Evolutionary conservation across 2,113 vertebrate genomes (phyloP).

Genomic region (Misgurnus mizolepis): DNA sequence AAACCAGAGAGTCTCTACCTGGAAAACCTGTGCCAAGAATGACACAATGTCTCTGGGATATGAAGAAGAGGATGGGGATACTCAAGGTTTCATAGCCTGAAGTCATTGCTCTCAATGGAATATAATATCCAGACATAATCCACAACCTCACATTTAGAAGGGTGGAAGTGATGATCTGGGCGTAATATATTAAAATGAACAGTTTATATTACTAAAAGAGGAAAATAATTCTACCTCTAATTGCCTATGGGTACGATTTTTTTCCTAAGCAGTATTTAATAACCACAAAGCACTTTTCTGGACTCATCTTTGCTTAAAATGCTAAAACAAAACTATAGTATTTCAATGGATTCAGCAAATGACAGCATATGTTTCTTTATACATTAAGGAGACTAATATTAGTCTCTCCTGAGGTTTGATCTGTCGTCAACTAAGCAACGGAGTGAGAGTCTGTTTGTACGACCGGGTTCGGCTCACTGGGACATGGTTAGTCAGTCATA

Average conservation of each 20-base stretch:
- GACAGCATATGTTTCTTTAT: conserved; percentile 19
- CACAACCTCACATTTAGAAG: background rate
- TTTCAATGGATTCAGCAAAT: background rate
- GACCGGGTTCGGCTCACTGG: conserved; percentile 27
- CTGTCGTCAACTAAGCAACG: conserved; percentile 28
- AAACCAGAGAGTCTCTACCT: conserved; percentile 41
- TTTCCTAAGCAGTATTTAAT: background rate
- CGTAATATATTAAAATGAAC: background rate
- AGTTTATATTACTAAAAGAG: too few species aligned
- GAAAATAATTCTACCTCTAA: too few species aligned
- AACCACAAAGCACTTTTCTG: background rate
- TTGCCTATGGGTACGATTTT: background rate
- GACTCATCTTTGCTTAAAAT: background rate
- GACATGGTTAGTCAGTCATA: conserved; percentile 37
- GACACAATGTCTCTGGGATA: conserved; percentile 37
- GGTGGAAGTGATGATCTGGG: background rate
- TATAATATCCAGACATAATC: background rate
- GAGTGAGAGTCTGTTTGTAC: conserved; percentile 38
- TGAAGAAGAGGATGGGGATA: background rate
- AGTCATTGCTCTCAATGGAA: background rate
- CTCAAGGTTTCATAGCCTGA: conserved; percentile 34
- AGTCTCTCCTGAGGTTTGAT: conserved; percentile 26
- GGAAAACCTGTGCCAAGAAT: conserved; percentile 30
- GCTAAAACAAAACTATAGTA: background rate
- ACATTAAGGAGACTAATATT: background rate